Conservation (phyloP, 2,888 invertebrate genomes). For the Morpho deidamia region DNA sequence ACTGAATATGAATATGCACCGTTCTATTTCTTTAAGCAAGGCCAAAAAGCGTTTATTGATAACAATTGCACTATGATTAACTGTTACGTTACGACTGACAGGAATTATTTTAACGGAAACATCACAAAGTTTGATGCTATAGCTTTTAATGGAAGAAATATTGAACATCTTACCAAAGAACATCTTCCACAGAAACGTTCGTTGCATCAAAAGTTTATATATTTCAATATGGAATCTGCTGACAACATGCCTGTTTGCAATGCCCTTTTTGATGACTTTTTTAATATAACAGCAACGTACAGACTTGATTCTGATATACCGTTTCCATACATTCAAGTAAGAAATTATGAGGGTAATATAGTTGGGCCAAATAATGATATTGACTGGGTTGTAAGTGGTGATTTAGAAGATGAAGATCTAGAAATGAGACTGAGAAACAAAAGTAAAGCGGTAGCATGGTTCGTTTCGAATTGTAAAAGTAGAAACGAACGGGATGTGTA, state of each 20-base stretch:
- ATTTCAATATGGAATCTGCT: slow-evolving; percentile 59
- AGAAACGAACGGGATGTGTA: slow-evolving; percentile 43
- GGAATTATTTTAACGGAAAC: slow-evolving; percentile 40
- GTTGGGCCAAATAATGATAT: slow-evolving; percentile 51
- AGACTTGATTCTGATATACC: slow-evolving; percentile 60
- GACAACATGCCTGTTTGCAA: slow-evolving; percentile 55
- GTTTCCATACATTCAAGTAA: slow-evolving; percentile 49
- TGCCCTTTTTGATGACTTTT: slow-evolving; percentile 48
- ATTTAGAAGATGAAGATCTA: slow-evolving; percentile 32
- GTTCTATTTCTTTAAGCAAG: slow-evolving; percentile 43
- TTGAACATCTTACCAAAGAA: slow-evolving; percentile 22
- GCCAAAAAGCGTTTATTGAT: slow-evolving; percentile 49
- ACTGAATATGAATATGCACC: slow-evolving; percentile 44
- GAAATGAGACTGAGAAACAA: slow-evolving; percentile 42
- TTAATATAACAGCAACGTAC: slow-evolving; percentile 68
- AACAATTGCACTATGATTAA: slow-evolving; percentile 54
- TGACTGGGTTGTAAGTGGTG: slow-evolving; percentile 35
- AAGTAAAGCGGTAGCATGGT: slow-evolving; percentile 64
- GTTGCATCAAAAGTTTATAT: slow-evolving; percentile 57
- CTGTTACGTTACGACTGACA: slow-evolving; percentile 53
- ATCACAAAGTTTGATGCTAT: slow-evolving; percentile 52
- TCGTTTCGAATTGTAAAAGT: slow-evolving; percentile 55
- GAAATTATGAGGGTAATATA: slow-evolving; percentile 37
- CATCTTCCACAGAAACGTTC: slow-evolving; percentile 43
- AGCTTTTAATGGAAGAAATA: slow-evolving; percentile 55